Percentiles rank a stretch among this genome's conserved stretches.
Conservation (phyloP, 2,797 vertebrate genomes). For the Oreonectes daqikongensis region DNA sequence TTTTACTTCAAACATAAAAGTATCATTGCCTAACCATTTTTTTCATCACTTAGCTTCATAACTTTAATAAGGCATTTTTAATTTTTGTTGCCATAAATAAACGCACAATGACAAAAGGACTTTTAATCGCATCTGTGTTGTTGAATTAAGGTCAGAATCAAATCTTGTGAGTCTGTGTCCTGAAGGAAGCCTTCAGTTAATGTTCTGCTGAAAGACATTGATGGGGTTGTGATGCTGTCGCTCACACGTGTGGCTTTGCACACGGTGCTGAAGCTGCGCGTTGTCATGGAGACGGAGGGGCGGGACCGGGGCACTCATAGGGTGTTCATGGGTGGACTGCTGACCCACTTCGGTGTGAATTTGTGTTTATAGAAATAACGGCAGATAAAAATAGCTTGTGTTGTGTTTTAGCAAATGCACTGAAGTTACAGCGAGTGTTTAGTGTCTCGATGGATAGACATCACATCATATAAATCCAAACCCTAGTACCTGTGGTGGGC, state of each 20-base stretch:
- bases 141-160: not conserved
- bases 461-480: no score
- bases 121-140: not conserved
- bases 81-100: no score
- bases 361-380: slow-evolving; percentile 13
- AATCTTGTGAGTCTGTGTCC: not conserved
- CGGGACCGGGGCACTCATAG: not conserved
- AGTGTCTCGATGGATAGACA: not conserved
- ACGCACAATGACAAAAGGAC: no score
- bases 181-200: not conserved
- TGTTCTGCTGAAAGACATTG: no score
- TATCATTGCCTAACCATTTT: no score
- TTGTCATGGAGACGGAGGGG: slow-evolving; percentile 23
- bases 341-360: slow-evolving; percentile 3
- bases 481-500: no score
- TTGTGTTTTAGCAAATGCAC: not conserved
- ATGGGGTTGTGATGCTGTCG: not conserved
- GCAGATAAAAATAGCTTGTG: slow-evolving; percentile 12
- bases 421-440: not conserved
- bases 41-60: no score
- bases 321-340: not conserved
- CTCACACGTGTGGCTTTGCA: slow-evolving; percentile 21
- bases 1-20: no score
- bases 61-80: no score
- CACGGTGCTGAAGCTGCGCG: not conserved